A percentile compares a stretch with the other conserved stretches of the same genome.
Conservation (phyloP, 2,888 invertebrate species). For the Caenorhabditis sp. region DNA sequence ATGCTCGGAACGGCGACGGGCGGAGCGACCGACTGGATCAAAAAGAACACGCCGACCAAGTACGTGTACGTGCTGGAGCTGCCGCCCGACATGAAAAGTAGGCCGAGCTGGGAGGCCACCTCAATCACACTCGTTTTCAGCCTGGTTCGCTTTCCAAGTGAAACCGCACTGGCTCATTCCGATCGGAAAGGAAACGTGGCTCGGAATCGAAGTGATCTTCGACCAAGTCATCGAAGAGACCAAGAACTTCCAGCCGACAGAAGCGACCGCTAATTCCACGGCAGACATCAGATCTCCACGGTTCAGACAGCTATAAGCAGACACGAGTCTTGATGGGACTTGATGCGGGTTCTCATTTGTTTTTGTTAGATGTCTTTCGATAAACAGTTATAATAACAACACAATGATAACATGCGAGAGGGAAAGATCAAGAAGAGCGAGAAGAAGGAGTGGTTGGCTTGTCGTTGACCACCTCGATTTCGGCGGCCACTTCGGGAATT, state of each 20-base stretch:
- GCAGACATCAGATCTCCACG: constrained; percentile 45
- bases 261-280: constrained; percentile 16
- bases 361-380: constrained; percentile 25
- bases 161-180: constrained; percentile 76
- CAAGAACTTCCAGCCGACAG: constrained; percentile 52
- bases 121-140: constrained; percentile 54
- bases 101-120: neutral
- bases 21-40: constrained; percentile 78
- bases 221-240: constrained; percentile 70
- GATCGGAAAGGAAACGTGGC: constrained; percentile 71
- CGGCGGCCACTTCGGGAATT: constrained; percentile 39
- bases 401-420: neutral
- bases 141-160: constrained; percentile 79
- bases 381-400: constrained; percentile 29
- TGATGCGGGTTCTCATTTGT: constrained; percentile 22
- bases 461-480: neutral
- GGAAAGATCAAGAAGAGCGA: neutral
- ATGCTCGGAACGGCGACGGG: constrained; percentile 77
- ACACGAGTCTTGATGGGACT: constrained; percentile 5
- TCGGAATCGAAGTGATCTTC: constrained; percentile 68
- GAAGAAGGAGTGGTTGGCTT: constrained; percentile 20
- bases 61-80: constrained; percentile 79
- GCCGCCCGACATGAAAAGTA: constrained; percentile 75
- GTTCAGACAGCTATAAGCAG: constrained; percentile 42
- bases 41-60: constrained; percentile 76